Evolutionary conservation across 1,140 invertebrate species (phyloP), one percentile per base, ranked within the genome.

Genomic region (Lepidurus packardi): DNA sequence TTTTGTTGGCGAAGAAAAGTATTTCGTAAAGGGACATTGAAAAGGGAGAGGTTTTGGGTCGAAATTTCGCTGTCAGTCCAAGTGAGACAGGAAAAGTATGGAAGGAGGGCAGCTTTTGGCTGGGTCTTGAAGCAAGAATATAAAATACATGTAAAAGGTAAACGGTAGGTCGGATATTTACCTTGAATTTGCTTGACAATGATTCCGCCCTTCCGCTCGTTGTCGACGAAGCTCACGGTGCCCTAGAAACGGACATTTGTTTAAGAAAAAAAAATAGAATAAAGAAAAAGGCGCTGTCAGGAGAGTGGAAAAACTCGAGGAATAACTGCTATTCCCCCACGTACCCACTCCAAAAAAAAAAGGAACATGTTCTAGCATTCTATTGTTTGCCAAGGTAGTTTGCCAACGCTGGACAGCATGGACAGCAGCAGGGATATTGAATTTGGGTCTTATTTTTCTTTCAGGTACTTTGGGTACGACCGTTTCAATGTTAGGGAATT

Each of bases 191-290:
- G 97, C 83, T 96, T 95, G 53, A 99, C 87, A 53, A 97, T 87
- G 74, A 98, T 96, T 79, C 93, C 93, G 0, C 97, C 97, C 83
- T 97, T 93, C 25, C 97, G 89, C 84, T 98, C 96, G 84, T 98
- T 98, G 82, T 97, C 93, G 81, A 94, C 93, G 86, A 99, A 99
- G 34, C 93, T 88, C 1, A 99, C 96, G 9, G 93, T 93, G 44
- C 97, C 97, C 94, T 95, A 85, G 80, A 86, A 88, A 81, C 81
- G 43, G 43, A 76, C 24, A 43, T 77, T 65, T 21, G 9, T 41
- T 74, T n/a, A n/a, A n/a, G n/a, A n/a, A n/a, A n/a, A n/a, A 13
- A 73, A 74, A 79, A 53, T n/a, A n/a, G n/a, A 79, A 16, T 41
- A 73, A 25, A 79, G 44, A 44, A 75, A 25, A 78, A 45, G 13